Evolutionary conservation across 2,113 vertebrate genomes (phyloP).

Genomic region (Verasper variegatus): DNA sequence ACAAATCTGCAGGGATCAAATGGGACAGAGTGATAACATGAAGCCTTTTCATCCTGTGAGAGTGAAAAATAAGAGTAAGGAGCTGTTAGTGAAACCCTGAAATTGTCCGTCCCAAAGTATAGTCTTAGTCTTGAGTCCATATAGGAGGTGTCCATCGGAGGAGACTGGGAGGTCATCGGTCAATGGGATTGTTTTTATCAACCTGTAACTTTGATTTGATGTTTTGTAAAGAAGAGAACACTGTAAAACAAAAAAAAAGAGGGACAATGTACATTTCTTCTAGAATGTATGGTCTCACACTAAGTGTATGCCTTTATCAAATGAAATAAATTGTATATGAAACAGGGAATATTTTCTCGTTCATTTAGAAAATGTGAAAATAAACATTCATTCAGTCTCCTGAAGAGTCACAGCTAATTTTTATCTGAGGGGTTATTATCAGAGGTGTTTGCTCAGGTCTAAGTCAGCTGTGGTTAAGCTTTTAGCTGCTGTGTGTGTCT

Average conservation of each 20-base stretch:
- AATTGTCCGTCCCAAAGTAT: background rate
- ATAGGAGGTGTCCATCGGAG: constrained; percentile 1
- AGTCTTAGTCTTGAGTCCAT: constrained; percentile 22
- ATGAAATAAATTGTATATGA: constrained; percentile 82
- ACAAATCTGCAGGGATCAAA: constrained; percentile 16
- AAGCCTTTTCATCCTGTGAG: constrained; percentile 5
- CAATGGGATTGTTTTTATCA: constrained; percentile 29
- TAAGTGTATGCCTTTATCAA: constrained; percentile 83
- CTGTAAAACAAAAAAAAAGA: constrained; percentile 31
- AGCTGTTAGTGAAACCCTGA: constrained; percentile 28
- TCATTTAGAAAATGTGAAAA: constrained; percentile 2
- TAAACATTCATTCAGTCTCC: background rate
- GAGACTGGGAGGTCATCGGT: background rate
- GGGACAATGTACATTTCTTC: constrained; percentile 68
- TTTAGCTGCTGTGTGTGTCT: constrained; percentile 22
- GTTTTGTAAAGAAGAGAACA: constrained; percentile 68
- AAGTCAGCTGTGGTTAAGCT: constrained; percentile 15
- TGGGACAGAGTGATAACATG: constrained; percentile 5
- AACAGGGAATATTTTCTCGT: constrained; percentile 29
- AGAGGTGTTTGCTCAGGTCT: background rate
- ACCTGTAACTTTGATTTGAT: constrained; percentile 63
- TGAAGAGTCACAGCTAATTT: background rate
- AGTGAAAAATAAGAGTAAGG: constrained; percentile 12
- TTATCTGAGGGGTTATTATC: background rate
- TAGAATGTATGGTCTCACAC: constrained; percentile 74